These are phyloP conservation scores for Aythya baeri DNA, from an alignment of 2,113 vertebrate species.

Conservation along the genomic window DNA sequence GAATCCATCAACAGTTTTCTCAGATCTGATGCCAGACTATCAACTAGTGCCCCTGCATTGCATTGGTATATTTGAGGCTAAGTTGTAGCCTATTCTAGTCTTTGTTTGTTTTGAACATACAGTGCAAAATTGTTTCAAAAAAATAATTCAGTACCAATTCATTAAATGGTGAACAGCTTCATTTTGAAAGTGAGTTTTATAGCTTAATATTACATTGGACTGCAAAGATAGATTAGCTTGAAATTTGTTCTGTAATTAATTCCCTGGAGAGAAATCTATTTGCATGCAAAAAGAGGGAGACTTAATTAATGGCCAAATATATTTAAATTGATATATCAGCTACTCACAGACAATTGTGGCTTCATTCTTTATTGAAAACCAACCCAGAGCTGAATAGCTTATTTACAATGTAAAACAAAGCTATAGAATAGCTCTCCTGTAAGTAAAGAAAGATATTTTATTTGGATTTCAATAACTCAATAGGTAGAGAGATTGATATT, in stretches of 20 bases:
- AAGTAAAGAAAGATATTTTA: neutral
- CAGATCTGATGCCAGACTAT: neutral
- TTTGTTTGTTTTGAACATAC: neutral
- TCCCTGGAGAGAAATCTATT: constrained; percentile 54
- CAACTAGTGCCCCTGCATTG: neutral
- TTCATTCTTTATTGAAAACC: neutral
- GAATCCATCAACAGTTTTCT: neutral
- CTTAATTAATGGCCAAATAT: constrained; percentile 59
- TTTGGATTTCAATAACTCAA: neutral
- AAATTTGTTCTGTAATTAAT: constrained; percentile 64
- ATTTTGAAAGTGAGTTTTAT: constrained; percentile 5
- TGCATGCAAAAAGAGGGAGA: constrained; percentile 30
- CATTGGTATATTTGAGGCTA: neutral
- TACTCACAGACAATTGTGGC: constrained; percentile 6
- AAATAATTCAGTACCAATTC: neutral
- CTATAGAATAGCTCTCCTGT: neutral
- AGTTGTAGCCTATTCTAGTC: neutral
- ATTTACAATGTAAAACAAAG: neutral
- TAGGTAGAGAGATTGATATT: neutral
- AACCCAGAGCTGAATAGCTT: neutral
- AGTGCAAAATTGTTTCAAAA: neutral
- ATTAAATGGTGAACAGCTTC: neutral
- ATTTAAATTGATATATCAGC: constrained; percentile 67
- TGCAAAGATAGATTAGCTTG: constrained; percentile 56
- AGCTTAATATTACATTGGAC: neutral